Evolutionary conservation across 2,888 invertebrate species (phyloP).

Genomic region (Parnassius smintheus): DNA sequence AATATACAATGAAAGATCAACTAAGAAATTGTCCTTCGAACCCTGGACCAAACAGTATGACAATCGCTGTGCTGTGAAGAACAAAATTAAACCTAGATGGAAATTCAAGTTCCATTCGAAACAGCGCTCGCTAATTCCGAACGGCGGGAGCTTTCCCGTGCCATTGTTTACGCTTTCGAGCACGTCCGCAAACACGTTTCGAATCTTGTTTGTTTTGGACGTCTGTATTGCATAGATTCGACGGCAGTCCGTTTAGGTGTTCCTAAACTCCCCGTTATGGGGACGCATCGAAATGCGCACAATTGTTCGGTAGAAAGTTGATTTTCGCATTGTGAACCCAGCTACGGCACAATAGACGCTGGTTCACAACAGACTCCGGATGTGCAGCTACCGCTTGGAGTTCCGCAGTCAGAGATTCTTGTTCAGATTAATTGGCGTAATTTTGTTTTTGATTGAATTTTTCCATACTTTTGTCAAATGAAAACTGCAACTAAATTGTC

Average conservation of each 20-base stretch:
- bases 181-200: conserved; percentile 3
- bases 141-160: not conserved
- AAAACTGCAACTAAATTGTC: too few species aligned
- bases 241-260: not conserved
- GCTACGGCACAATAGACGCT: too few species aligned
- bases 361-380: too few species aligned
- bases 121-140: conserved; percentile 1
- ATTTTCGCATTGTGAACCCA: not conserved
- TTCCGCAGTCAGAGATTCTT: too few species aligned
- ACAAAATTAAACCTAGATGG: not conserved
- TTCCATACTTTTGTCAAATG: too few species aligned
- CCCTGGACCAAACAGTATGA: too few species aligned
- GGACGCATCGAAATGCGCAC: not conserved
- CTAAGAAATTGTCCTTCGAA: too few species aligned
- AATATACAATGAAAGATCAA: too few species aligned
- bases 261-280: not conserved
- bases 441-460: too few species aligned
- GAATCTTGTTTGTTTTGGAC: conserved; percentile 3
- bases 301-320: not conserved
- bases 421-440: too few species aligned
- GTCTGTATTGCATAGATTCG: conserved; percentile 6
- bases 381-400: too few species aligned
- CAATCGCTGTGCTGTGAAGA: not conserved
- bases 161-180: not conserved
- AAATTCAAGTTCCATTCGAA: not conserved